These are phyloP conservation scores for Choristoneura rosaceana DNA, from an alignment of 2,888 invertebrate species.

Conservation along the genomic window DNA sequence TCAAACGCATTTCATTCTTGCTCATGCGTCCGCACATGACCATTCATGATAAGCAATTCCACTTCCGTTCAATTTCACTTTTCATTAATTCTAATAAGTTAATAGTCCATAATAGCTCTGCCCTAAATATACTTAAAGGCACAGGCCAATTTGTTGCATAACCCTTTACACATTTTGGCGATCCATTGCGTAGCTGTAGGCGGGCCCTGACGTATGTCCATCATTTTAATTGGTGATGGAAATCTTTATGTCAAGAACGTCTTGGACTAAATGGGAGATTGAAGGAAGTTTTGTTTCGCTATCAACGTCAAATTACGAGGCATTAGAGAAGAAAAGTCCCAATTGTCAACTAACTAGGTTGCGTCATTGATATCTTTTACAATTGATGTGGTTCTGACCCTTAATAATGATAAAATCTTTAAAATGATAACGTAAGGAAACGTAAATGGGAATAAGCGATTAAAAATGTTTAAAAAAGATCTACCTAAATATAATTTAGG, in stretches of 20 bases:
- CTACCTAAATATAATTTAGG: no score
- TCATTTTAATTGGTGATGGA: conserved; percentile 55
- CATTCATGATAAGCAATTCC: neutral
- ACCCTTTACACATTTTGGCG: conserved; percentile 51
- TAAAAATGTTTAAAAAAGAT: no score
- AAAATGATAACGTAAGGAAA: no score
- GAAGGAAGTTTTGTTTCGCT: conserved; percentile 19
- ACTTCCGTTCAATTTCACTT: conserved; percentile 7
- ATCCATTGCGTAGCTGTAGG: conserved; percentile 65
- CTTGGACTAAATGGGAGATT: conserved; percentile 12
- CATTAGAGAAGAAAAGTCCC: conserved; percentile 1
- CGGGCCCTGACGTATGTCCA: conserved; percentile 58
- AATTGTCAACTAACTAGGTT: neutral
- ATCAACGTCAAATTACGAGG: conserved; percentile 22
- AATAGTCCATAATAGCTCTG: conserved; percentile 15
- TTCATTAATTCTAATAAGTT: conserved; percentile 30
- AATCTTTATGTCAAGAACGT: conserved; percentile 40
- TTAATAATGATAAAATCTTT: neutral
- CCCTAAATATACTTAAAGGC: conserved; percentile 35
- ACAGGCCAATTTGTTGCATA: conserved; percentile 43
- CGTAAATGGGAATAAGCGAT: no score
- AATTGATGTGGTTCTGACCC: neutral
- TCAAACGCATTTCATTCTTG: neutral
- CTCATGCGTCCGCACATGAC: neutral
- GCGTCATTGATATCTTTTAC: neutral